Evolutionary conservation across 2,888 invertebrate species (phyloP), one percentile per base, ranked within the genome.

Genomic region (Cheiracanthium punctorium): DNA sequence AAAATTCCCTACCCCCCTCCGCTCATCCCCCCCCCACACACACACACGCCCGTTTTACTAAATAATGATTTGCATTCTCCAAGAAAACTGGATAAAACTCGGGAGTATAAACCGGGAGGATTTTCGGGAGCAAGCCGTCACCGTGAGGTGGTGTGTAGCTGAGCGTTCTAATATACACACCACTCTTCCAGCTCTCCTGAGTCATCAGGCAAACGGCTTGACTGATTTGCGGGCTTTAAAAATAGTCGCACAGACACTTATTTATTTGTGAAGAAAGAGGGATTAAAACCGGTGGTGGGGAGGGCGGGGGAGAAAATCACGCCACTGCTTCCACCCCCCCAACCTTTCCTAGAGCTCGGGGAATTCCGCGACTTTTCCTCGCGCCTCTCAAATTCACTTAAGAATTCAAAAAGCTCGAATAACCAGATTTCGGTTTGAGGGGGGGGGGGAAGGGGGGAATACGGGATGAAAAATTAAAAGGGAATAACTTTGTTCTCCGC

Each of bases 21-120:
- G 17, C 37, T 37, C 12, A 8, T 12, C 37, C 37, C 37, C 7
- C 12, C 12, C 12, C 37, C 12, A 8, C 37, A 37, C 37, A 12
- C 37, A 37, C 37, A 12, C 37, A 5, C 37, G 7, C 37, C 5
- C 24, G 76, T 85, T 79, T 85, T 73, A 85, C 84, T 85, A 79
- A 85, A 85, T 85, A 85, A 85, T 85, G 84, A 85, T 85, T 85
- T 85, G 84, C 79, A 85, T 85, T 85, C 84, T 79, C 79, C 84
- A 79, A 76, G 71, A 82, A 71, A 75, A 72, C 76, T 29, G 24
- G 33, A 12, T 29, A 41, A 58, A 41, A 58, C 65, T 58, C 75
- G 32, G 64, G 29, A 52, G 75, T 58, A 33, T 37, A 30, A 14
- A 28, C 29, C 24, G 69, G 24, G 29, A 32, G 80, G 80, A 80